Conservation (phyloP, 30 jellyfish, hydroid and myxozoan species). For the Morbakka virulenta region DNA sequence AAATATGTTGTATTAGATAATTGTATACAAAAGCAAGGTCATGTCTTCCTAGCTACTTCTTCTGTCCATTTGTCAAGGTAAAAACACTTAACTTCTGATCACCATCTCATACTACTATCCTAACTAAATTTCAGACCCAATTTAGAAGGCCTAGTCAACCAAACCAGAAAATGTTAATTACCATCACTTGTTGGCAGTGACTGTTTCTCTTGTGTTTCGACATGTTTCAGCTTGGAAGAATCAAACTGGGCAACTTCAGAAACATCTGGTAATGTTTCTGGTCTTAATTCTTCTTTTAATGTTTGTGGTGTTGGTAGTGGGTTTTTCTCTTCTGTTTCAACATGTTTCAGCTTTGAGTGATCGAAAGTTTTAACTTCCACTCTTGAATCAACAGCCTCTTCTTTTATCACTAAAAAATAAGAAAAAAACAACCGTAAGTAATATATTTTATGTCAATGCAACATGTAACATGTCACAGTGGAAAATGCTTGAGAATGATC, state of each 20-base stretch:
- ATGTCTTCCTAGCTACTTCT: too few species aligned
- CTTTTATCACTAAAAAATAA: slow-evolving; percentile 58
- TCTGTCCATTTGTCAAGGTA: too few species aligned
- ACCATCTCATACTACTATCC: too few species aligned
- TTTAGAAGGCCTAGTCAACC: too few species aligned
- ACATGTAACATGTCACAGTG: too few species aligned
- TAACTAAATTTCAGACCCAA: too few species aligned
- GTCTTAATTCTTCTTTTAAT: slow-evolving; percentile 86
- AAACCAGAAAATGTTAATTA: too few species aligned
- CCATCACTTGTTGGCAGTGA: slow-evolving; percentile 85
- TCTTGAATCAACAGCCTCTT: slow-evolving; percentile 72
- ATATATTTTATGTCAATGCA: too few species aligned
- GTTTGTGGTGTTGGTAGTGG: slow-evolving; percentile 57
- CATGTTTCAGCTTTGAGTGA: slow-evolving; percentile 45
- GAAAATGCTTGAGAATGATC: too few species aligned
- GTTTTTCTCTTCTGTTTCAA: slow-evolving; percentile 60
- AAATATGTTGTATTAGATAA: too few species aligned
- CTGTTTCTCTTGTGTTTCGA: slow-evolving; percentile 81
- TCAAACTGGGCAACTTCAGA: slow-evolving; percentile 85
- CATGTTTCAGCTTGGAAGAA: slow-evolving; percentile 66
- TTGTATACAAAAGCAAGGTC: too few species aligned
- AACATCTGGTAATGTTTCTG: slow-evolving; percentile 86
- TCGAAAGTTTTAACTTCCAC: slow-evolving; percentile 72
- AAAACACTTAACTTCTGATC: too few species aligned
- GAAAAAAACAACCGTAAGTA: background rate